These are phyloP conservation scores for Diorhabda sublineata DNA, from an alignment of 1,140 invertebrate genomes.

Conservation along the genomic window DNA sequence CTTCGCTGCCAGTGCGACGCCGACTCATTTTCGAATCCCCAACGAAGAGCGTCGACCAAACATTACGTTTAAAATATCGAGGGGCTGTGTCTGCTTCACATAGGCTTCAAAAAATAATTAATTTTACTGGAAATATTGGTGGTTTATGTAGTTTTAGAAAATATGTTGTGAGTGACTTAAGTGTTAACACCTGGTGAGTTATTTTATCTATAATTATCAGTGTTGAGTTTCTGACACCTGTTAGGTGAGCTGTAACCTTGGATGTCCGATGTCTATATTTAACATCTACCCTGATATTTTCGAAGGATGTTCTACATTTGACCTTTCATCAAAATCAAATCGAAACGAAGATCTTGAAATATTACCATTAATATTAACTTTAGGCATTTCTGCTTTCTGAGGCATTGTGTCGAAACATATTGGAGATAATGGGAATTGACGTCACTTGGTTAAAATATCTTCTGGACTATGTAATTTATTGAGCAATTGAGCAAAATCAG, in stretches of 20 bases:
- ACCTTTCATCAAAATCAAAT: neutral
- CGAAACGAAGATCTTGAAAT: neutral
- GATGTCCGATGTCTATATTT: neutral
- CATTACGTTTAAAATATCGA: neutral
- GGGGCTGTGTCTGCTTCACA: neutral
- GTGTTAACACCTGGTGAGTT: neutral
- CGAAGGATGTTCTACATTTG: neutral
- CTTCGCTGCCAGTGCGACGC: neutral
- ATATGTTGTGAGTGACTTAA: neutral
- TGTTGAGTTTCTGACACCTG: neutral
- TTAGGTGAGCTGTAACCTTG: conserved; percentile 1
- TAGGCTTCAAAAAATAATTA: neutral
- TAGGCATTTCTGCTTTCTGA: neutral
- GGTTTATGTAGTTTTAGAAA: neutral
- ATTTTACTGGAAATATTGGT: neutral
- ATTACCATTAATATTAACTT: neutral
- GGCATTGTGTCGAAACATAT: neutral
- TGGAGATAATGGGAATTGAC: neutral
- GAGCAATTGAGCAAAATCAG: too few species aligned
- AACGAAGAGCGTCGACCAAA: neutral
- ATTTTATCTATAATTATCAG: neutral
- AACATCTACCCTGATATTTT: neutral
- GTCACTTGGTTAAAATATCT: neutral
- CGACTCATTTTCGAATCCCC: neutral
- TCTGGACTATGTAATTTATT: neutral